Conservation (phyloP, 2,113 vertebrate genomes). For the Cryptotis parvus region DNA sequence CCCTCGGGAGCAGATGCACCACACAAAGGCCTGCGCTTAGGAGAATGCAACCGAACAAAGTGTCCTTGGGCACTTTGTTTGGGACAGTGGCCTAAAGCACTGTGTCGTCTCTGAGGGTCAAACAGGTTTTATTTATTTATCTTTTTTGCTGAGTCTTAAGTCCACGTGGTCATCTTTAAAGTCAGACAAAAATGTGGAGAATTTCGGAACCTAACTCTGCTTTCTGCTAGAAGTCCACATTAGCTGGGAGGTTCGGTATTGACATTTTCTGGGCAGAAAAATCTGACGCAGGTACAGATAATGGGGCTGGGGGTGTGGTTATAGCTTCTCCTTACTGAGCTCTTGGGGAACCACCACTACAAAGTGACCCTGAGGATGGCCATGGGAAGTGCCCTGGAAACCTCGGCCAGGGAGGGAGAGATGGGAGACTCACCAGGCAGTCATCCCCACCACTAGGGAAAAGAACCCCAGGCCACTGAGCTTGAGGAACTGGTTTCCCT, state of each 20-base stretch:
- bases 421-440: background rate
- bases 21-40: background rate
- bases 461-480: background rate
- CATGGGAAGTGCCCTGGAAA: fast-evolving
- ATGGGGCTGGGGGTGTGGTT: fast-evolving
- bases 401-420: no score
- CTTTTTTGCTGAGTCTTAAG: background rate
- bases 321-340: background rate
- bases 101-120: background rate
- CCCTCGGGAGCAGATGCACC: fast-evolving
- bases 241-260: background rate
- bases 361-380: fast-evolving
- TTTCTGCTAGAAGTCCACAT: background rate
- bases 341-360: fast-evolving
- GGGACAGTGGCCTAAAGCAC: background rate
- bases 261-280: background rate
- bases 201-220: background rate
- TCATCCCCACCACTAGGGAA: no score
- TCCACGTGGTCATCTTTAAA: background rate
- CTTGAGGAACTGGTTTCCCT: background rate
- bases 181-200: background rate
- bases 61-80: background rate
- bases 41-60: background rate
- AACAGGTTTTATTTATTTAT: no score
- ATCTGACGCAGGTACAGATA: background rate